phyloP scores from a whole-genome alignment of 2,888 invertebrate genomes.

The Scaptomyza caliginosa region DNA sequence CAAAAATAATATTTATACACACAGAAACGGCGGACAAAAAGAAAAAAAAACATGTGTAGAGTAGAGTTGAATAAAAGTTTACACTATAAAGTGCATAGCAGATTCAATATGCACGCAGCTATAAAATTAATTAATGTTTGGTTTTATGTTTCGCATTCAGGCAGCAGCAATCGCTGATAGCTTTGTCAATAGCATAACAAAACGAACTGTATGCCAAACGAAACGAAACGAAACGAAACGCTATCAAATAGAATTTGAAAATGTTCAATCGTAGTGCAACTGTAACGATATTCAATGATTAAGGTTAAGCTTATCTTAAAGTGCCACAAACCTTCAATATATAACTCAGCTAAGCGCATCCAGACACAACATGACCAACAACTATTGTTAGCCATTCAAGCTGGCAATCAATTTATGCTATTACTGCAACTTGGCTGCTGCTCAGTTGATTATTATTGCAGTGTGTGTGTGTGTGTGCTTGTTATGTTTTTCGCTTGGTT shows the following conservation, averaged over 20 bases:
- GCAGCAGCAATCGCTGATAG: not conserved
- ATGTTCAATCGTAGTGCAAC: not conserved
- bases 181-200: not conserved
- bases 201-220: not conserved
- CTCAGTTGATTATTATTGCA: not conserved
- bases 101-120: slow-evolving; percentile 22
- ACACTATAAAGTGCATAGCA: slow-evolving; percentile 10
- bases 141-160: not conserved
- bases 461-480: too few species aligned
- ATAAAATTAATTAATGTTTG: slow-evolving; percentile 35
- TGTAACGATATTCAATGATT: not conserved
- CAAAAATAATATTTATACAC: too few species aligned
- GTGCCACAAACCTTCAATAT: too few species aligned
- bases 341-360: not conserved
- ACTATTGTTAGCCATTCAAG: too few species aligned
- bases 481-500: not conserved
- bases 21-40: too few species aligned
- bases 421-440: not conserved
- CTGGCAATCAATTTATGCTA: not conserved
- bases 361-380: not conserved
- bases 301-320: too few species aligned
- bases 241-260: not conserved
- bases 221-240: too few species aligned
- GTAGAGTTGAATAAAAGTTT: slow-evolving; percentile 12
- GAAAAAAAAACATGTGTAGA: not conserved